Percentiles rank a stretch among this genome's conserved stretches.
Evolutionary conservation across 2,113 vertebrate species (phyloP).

Genomic region (Oncorhynchus gorbuscha): DNA sequence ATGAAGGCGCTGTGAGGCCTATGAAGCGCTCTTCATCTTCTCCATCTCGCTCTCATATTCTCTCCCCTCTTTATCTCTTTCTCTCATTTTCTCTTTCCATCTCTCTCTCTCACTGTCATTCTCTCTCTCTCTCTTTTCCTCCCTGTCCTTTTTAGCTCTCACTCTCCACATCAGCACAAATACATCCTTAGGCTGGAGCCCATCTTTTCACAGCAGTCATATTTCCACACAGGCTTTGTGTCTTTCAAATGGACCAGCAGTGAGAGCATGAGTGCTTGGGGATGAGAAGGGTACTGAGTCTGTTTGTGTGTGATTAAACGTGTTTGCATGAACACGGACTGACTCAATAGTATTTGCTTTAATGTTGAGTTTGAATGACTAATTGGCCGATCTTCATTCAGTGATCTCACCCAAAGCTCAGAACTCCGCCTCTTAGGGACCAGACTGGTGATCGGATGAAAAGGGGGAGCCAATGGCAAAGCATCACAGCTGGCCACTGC

Average conservation of each 20-base stretch:
- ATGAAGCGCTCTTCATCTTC: slow-evolving; percentile 31
- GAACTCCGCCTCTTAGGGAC: slow-evolving; percentile 14
- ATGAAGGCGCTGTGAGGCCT: slow-evolving; percentile 53
- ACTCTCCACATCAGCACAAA: slow-evolving; percentile 12
- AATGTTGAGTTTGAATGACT: background rate
- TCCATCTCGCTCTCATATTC: slow-evolving; percentile 12
- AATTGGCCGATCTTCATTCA: slow-evolving; percentile 7
- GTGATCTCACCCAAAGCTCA: background rate
- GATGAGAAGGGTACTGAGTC: background rate
- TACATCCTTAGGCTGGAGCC: slow-evolving; percentile 20
- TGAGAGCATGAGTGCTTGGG: background rate
- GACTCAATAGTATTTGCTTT: background rate
- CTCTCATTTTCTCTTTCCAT: background rate
- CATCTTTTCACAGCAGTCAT: background rate
- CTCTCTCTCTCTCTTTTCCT: background rate
- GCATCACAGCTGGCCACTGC: background rate
- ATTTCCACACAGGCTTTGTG: slow-evolving; percentile 1
- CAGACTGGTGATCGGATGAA: slow-evolving; percentile 50
- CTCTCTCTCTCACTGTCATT: background rate
- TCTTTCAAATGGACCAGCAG: background rate
- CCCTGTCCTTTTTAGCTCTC: background rate
- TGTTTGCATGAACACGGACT: background rate
- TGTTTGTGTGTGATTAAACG: background rate
- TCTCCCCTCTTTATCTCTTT: background rate
- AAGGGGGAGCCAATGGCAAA: slow-evolving; percentile 51